Base-by-base conservation (phyloP, 92 coral and sea anemone species). In the Siderastrea siderea region DNA sequence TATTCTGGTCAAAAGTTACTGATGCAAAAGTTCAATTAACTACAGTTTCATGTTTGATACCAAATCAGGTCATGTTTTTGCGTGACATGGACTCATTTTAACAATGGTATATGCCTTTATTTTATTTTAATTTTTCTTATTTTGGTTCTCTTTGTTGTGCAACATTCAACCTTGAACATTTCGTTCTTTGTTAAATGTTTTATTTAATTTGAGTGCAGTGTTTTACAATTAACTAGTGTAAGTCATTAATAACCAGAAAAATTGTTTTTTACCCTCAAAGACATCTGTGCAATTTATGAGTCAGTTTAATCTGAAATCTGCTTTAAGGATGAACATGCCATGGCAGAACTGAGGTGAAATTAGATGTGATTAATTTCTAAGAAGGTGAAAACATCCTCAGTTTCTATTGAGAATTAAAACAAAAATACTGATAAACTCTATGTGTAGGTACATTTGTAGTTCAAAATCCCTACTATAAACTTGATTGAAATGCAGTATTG, bases 291-390 rank as follows among this genome's bases (percentile, higher is more conserved):
- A 51, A 51, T 64, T 66, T 81, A 67, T 67, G 76, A 81, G 55
- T 52, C 57, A 57, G 52, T 55, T 51, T 11, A 68, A 68, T 68
- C 67, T 57, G 15, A 68, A 81, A 81, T 81, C 77, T 68, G 2
- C 77, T 68, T 81, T 26, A 17, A 6, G 26, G 85, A 81, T 81
- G 38, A 81, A 53, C 53, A 81, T 81, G 68, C 76, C 67, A 81
- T 15, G 17, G 62, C 52, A 52, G 47, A 67, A 53, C 5, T 43
- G 53, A 5, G 51, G 49, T 63, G 4, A 9, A 58, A 76, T 38
- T 76, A 57, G 19, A 3, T n/a, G 6, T 63, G 44, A 4, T 4
- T 9, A 10, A 60, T 60, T 14, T 60, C 16, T 14, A 60, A 60
- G 11, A 60, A 9, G 10, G 3, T 60, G 65, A 5, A 60, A 60